Evolutionary conservation across 2,888 invertebrate species (phyloP).

Genomic region (Synergus laeviventris): DNA sequence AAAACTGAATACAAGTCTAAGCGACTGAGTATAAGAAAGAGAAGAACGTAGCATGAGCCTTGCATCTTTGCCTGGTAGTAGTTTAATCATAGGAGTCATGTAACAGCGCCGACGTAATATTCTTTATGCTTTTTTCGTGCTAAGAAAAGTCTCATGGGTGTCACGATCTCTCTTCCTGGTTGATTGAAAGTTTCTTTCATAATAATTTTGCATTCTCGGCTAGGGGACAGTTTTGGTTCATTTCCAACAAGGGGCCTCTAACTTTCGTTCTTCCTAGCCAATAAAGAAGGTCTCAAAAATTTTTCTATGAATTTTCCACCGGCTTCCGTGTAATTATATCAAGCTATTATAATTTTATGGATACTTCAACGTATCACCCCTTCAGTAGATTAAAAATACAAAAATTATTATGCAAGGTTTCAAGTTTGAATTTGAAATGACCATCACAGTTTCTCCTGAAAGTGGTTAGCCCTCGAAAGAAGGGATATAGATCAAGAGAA

Average conservation of each 20-base stretch:
- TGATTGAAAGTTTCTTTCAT: conserved; percentile 68
- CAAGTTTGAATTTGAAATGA: no score
- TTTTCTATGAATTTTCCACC: not conserved
- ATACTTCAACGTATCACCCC: not conserved
- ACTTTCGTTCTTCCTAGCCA: conserved; percentile 34
- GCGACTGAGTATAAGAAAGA: not conserved
- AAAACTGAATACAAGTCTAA: not conserved
- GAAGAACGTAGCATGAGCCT: not conserved
- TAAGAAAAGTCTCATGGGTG: conserved; percentile 53
- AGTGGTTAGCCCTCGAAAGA: not conserved
- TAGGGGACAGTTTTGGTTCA: conserved; percentile 63
- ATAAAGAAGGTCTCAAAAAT: not conserved
- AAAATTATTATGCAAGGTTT: no score
- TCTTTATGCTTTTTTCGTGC: not conserved
- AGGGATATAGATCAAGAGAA: not conserved
- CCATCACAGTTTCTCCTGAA: not conserved
- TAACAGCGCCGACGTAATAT: not conserved
- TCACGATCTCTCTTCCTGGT: conserved; percentile 58
- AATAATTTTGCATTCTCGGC: conserved; percentile 67
- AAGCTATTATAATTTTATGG: not conserved
- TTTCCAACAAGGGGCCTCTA: conserved; percentile 64
- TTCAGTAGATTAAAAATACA: no score
- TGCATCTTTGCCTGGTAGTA: not conserved
- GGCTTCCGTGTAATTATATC: not conserved
- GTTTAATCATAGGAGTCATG: conserved; percentile 5